phyloP scores from a whole-genome alignment of 30 jellyfish, hydroid and myxozoan species.

The Haliclystus octoradiatus region DNA sequence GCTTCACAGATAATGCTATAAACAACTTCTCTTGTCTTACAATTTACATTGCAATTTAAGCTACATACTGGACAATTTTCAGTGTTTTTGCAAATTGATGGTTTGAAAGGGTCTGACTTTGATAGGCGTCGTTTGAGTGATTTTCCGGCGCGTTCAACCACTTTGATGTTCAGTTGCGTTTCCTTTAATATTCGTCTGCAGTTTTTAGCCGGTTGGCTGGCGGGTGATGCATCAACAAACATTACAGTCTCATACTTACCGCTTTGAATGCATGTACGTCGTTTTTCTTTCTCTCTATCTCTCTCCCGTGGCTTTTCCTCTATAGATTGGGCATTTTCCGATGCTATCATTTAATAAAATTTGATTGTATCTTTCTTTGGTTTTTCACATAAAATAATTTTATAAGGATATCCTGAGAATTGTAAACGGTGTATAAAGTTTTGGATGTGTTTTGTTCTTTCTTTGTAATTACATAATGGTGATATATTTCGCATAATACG shows the following conservation, averaged over 20 bases:
- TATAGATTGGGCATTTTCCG: conserved; percentile 12
- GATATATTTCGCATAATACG: conserved; percentile 6
- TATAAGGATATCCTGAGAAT: not conserved
- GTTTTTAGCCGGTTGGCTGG: conserved; percentile 4
- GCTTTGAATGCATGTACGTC: conserved; percentile 4
- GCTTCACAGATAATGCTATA: conserved; percentile 7
- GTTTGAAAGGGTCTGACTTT: conserved; percentile 14
- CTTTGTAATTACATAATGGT: too few relatives aligned
- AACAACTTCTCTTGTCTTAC: conserved; percentile 22
- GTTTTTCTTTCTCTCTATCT: not conserved
- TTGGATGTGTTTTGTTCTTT: conserved; percentile 7
- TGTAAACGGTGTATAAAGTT: conserved; percentile 14
- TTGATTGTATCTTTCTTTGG: not conserved
- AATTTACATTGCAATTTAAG: conserved; percentile 1
- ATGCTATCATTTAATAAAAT: conserved; percentile 1
- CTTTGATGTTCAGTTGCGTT: conserved; percentile 11
- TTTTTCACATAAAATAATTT: too few relatives aligned
- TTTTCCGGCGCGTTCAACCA: conserved; percentile 25
- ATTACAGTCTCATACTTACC: conserved; percentile 12
- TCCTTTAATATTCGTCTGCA: conserved; percentile 11
- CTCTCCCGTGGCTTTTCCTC: conserved; percentile 11
- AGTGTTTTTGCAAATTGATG: conserved; percentile 2
- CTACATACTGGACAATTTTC: conserved; percentile 4
- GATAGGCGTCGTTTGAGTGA: conserved; percentile 4
- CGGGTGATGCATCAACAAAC: conserved; percentile 24